Base-by-base conservation (phyloP, 2,113 vertebrate genomes). In the Vulpes ferrilata region DNA sequence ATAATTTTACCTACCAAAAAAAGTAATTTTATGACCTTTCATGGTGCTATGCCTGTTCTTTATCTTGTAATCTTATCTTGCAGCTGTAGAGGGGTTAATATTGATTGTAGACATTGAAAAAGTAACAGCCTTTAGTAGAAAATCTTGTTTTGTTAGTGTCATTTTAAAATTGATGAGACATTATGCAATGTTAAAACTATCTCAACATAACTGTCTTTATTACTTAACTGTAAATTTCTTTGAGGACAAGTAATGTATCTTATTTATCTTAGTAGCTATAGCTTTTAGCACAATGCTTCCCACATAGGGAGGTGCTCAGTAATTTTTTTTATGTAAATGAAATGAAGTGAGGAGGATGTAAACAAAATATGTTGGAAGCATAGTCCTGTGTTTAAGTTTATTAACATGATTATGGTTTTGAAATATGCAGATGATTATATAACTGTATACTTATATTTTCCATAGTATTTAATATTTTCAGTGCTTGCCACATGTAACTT, bases 1-100 rank as follows among this genome's bases (percentile, higher is more conserved):
- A 91, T 27, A 90, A 99, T 97, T 90, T 93, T 81, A 96, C 97
- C 99, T 99, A 82, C 62, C 74, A 32, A 74, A 86, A 60, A 83
- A 22, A 91, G 11, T 15, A 91, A 55, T 82, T 73, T 81, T 92
- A 2, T 90, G 88, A 92, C 4, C 79, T 95, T 90, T 90, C 27
- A 30, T 88, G 12, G 74, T 90, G 15, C 3, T 9, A 19, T 78
- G 32, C 27, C 22, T 83, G 3, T 92, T 74, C 22, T 67, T 95
- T 65, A 65, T 59, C 27, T 88, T 85, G 4, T 88, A 86, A 78
- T 43, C 13, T 94, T 62, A 95, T 95, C 35, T 88, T 90, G 73
- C 22, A 87, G 7, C 16, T 86, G 19, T 48, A 43, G 16, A 82
- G 38, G 12, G 12, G 22, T 79, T 97, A 55, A 84, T 79, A 88